Percentiles rank a stretch among this genome's conserved stretches.
Conservation (phyloP, 37 sponge, comb jelly and placozoan species). For the Dysidea cf. avara region DNA sequence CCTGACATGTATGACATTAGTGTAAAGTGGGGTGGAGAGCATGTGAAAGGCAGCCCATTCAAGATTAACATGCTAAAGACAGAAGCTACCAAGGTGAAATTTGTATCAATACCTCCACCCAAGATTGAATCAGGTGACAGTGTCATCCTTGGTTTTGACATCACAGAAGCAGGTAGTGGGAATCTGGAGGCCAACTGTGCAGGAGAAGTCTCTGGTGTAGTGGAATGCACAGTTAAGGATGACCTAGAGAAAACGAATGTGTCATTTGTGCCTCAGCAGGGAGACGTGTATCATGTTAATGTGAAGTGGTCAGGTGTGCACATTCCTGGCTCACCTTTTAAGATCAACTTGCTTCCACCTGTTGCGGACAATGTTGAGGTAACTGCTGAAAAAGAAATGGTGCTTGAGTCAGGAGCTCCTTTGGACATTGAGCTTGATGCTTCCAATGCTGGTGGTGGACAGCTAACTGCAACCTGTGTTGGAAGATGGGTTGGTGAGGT, state of each 20-base stretch:
- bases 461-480: constrained; percentile 39
- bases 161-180: constrained; percentile 52
- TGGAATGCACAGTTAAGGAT: constrained; percentile 51
- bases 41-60: constrained; percentile 74
- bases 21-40: constrained; percentile 61
- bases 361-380: constrained; percentile 53
- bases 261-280: constrained; percentile 27
- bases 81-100: constrained; percentile 51
- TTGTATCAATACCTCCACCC: constrained; percentile 44
- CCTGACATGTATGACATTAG: constrained; percentile 48
- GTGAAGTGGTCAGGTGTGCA: constrained; percentile 63
- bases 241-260: constrained; percentile 35
- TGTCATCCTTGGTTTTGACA: constrained; percentile 45
- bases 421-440: constrained; percentile 46
- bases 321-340: constrained; percentile 66
- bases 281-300: constrained; percentile 51
- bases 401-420: constrained; percentile 15
- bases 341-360: constrained; percentile 51
- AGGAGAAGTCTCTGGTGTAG: constrained; percentile 54
- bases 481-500: constrained; percentile 52
- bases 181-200: constrained; percentile 47
- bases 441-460: constrained; percentile 59
- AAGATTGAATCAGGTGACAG: constrained; percentile 36
- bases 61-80: constrained; percentile 61
- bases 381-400: constrained; percentile 10